Conservation (phyloP, 2,888 invertebrate species). For the Hemithea aestivaria region DNA sequence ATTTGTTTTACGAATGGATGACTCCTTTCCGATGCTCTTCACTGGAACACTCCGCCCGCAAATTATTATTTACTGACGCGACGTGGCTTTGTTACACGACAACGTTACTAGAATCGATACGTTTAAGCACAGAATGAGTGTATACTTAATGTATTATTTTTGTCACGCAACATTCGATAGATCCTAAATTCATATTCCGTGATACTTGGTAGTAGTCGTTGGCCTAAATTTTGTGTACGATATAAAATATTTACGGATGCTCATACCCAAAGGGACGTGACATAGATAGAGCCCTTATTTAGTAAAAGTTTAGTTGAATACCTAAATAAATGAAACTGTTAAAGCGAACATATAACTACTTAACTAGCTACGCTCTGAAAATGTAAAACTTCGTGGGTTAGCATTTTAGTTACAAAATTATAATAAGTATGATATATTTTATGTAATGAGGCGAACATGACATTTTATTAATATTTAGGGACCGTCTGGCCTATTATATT, state of each 20-base stretch:
- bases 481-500: no score
- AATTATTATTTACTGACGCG: slow-evolving; percentile 15
- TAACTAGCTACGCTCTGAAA: no score
- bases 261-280: neutral
- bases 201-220: slow-evolving; percentile 18
- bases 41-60: slow-evolving; percentile 12
- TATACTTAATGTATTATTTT: slow-evolving; percentile 12
- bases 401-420: no score
- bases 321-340: no score
- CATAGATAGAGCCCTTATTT: slow-evolving; percentile 1
- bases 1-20: slow-evolving; percentile 47
- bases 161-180: slow-evolving; percentile 21
- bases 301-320: neutral
- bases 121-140: no score
- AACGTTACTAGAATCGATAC: slow-evolving; percentile 7
- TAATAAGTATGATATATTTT: no score
- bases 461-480: no score
- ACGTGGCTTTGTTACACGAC: slow-evolving; percentile 7
- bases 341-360: no score
- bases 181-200: slow-evolving; percentile 17
- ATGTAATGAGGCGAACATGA: no score
- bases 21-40: slow-evolving; percentile 31
- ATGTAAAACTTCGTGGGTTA: no score
- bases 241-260: slow-evolving; percentile 11
- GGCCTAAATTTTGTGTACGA: slow-evolving; percentile 17